phyloP scores from a whole-genome alignment of 2,888 invertebrate genomes.

The Podotricha telesiphe region DNA sequence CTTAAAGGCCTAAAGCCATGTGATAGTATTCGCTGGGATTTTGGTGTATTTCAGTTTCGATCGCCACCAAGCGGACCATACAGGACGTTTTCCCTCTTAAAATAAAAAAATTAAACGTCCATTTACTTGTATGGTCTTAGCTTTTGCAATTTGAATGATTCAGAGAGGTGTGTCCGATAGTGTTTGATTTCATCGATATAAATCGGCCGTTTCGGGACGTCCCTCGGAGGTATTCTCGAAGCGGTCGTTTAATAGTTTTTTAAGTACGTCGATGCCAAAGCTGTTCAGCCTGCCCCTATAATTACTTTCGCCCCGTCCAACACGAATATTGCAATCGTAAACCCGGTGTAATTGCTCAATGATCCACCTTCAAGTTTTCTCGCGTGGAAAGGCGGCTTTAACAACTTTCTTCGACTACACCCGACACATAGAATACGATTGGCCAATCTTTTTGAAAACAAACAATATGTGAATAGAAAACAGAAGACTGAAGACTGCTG shows the following conservation, averaged over 20 bases:
- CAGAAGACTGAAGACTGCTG: slow-evolving; percentile 53
- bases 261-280: slow-evolving; percentile 71
- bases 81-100: slow-evolving; percentile 63
- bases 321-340: slow-evolving; percentile 70
- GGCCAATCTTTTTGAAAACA: slow-evolving; percentile 66
- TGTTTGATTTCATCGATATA: slow-evolving; percentile 69
- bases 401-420: slow-evolving; percentile 68
- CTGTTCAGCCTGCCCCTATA: slow-evolving; percentile 65
- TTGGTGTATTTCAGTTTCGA: slow-evolving; percentile 68
- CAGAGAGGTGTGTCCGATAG: slow-evolving; percentile 75
- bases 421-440: slow-evolving; percentile 65
- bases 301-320: slow-evolving; percentile 67
- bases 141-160: slow-evolving; percentile 47
- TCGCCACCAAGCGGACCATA: slow-evolving; percentile 70
- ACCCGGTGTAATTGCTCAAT: slow-evolving; percentile 71
- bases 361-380: slow-evolving; percentile 62
- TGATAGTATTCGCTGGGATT: slow-evolving; percentile 71
- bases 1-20: slow-evolving; percentile 82
- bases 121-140: slow-evolving; percentile 6
- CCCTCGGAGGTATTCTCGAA: slow-evolving; percentile 55
- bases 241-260: slow-evolving; percentile 65
- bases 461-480: slow-evolving; percentile 55
- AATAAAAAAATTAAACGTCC: slow-evolving; percentile 44
- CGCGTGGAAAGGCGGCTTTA: slow-evolving; percentile 47
- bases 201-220: slow-evolving; percentile 54